phyloP scores from a whole-genome alignment of 2,888 invertebrate species.

The Scaptomyza flava region DNA sequence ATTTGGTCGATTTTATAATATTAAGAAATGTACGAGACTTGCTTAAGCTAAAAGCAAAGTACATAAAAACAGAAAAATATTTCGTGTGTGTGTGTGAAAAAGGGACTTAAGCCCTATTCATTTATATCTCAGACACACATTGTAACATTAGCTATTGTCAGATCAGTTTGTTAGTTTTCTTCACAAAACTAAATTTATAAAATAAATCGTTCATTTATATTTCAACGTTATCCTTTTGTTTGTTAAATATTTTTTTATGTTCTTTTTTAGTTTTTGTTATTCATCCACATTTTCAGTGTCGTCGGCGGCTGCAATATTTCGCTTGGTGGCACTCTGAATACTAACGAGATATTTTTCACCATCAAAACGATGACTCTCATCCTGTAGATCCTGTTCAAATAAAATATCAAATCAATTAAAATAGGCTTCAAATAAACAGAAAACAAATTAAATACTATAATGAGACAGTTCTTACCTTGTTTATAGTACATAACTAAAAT shows the following conservation, averaged over 20 bases:
- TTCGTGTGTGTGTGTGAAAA: constrained; percentile 20
- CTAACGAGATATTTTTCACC: constrained; percentile 83
- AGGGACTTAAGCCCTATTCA: not conserved
- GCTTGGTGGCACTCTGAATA: constrained; percentile 82
- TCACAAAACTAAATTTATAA: constrained; percentile 7
- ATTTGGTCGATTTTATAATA: constrained; percentile 63
- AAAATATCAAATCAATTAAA: constrained; percentile 6
- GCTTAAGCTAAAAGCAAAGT: constrained; percentile 55
- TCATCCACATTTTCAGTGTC: constrained; percentile 76
- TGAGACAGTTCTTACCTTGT: constrained; percentile 47
- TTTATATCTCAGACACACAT: constrained; percentile 22
- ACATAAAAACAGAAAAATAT: constrained; percentile 50
- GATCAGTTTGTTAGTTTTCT: constrained; percentile 14
- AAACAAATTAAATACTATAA: not conserved
- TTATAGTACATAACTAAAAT: not conserved
- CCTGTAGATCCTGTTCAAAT: constrained; percentile 81
- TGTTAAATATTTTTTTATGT: constrained; percentile 5
- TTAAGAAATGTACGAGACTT: constrained; percentile 45
- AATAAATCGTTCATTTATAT: constrained; percentile 23
- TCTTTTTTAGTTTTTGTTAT: constrained; percentile 54
- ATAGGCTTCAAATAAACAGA: not conserved
- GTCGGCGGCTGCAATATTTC: constrained; percentile 82
- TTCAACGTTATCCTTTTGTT: constrained; percentile 22
- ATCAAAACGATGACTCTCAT: constrained; percentile 84
- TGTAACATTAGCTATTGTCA: constrained; percentile 52